Evolutionary conservation across 2,888 invertebrate genomes (phyloP), one percentile per base, ranked within the genome.

Genomic region (Agapostemon virescens): DNA sequence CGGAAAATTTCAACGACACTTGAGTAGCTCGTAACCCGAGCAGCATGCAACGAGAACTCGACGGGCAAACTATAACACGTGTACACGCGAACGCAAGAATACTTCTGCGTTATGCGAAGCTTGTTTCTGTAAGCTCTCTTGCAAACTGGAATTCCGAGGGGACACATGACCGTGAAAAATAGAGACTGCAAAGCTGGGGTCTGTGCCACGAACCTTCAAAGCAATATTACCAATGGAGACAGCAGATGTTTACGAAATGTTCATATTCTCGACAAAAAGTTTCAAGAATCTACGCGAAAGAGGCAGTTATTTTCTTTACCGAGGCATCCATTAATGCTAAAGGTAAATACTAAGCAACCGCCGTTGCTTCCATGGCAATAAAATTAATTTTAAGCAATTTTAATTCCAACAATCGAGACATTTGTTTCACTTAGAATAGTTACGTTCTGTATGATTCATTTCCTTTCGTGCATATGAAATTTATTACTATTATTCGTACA

Each of bases 1-100:
- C 49, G 33, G 23, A 33, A 68, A 74, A 81, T 74, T 74, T 63
- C 52, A 67, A 68, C 61, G 66, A 69, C 79, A 45, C 61, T 63
- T 23, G 36, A 58, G 42, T 15, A 71, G 38, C 52, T 80, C 63
- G 74, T 70, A 71, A 70, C 81, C 42, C 69, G 58, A 36, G 66
- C 66, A 73, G 66, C 73, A 61, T 73, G 23, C 69, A 33, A 45
- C 52, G 64, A 20, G n/a, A 80, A 74, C 61, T 72, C 58, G 55
- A 23, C 58, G 26, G 30, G 52, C 23, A 42, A 68, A 76, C 67
- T 79, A 23, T 23, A 30, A 36, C 58, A 67, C 38, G 52, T 55
- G 63, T 49, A 69, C 11, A n/a, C 17, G 26, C 13, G 61, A 30
- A 30, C 55, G n/a, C 40, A 36, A 38, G 36, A 52, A 45, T 26